Base-by-base conservation (phyloP, 2,888 invertebrate species). In the Ypsolopha scabrella region DNA sequence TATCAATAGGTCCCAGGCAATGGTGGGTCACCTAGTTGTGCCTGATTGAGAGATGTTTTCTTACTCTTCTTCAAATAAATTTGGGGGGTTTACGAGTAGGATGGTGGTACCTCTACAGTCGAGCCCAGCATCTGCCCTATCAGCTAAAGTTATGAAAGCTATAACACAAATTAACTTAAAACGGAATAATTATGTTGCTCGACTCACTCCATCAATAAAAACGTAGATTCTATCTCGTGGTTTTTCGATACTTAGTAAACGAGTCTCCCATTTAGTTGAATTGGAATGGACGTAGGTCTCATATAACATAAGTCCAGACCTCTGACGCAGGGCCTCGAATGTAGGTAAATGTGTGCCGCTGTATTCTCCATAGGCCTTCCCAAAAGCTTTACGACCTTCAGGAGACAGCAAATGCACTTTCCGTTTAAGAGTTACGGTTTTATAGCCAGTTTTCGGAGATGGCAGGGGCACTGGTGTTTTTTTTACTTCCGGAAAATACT, bases 221-320 rank as follows among this genome's bases (percentile, higher is more conserved):
- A 94, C 90, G 57, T 91, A 88, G 1, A 91, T 91, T 57, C 93
- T 80, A 70, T 95, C 95, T 14, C 90, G 83, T 9, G 94, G 80
- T 36, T 86, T 82, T 1, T 72, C 64, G 6, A 92, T 83, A 11
- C 75, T 67, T 2, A 94, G 74, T 14, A 85, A 48, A 1, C 73
- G 67, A 1, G 78, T 77, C 10, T 7, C 6, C 4, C 6, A 3
- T 33, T 11, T 34, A 7, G 10, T n/a, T 54, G 66, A 86, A 60
- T 9, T 60, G 53, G 63, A 58, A 46, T 55, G 58, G 51, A 52
- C 60, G 9, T 43, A 64, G 0, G 90, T 90, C 65, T 90, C 90
- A 60, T 92, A 93, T 0, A 92, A 67, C 7, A 92, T 73, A 44
- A 92, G 79, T 0, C 93, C 93, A 11, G 88, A 85, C 52, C 86